phyloP scores from a whole-genome alignment of 2,113 vertebrate genomes.

The Nothobranchius furzeri region DNA sequence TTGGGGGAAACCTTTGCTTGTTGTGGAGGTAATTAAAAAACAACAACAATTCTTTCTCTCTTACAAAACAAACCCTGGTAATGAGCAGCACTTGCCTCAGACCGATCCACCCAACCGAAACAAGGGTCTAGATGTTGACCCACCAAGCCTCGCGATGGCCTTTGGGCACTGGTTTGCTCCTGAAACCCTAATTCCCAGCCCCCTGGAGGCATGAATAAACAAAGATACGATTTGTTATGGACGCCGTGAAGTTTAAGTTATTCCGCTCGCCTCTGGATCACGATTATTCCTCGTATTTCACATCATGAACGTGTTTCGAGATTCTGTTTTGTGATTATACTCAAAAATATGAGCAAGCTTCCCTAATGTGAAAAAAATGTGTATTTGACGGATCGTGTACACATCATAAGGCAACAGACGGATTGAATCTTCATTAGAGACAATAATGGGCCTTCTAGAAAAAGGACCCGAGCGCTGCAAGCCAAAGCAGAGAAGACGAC shows the following conservation, averaged over 20 bases:
- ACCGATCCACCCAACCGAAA: slow-evolving; percentile 18
- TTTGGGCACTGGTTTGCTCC: slow-evolving; percentile 9
- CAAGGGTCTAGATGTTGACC: slow-evolving; percentile 30
- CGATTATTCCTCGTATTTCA: slow-evolving; percentile 25
- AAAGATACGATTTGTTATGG: slow-evolving; percentile 22
- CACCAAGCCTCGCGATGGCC: slow-evolving; percentile 23
- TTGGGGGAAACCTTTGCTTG: slow-evolving; percentile 51
- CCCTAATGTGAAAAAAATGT: too few relatives aligned
- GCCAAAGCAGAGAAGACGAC: slow-evolving; percentile 14
- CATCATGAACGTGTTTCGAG: slow-evolving; percentile 36
- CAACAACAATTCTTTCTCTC: slow-evolving; percentile 40
- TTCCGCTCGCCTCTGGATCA: slow-evolving; percentile 12
- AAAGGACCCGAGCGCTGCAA: slow-evolving; percentile 9
- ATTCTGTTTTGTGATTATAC: not conserved
- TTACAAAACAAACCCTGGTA: slow-evolving; percentile 48
- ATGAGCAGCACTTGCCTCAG: slow-evolving; percentile 43
- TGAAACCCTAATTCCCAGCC: not conserved
- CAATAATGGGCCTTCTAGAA: too few relatives aligned
- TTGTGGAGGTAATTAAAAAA: slow-evolving; percentile 70
- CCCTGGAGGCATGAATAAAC: slow-evolving; percentile 8
- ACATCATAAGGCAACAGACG: too few relatives aligned
- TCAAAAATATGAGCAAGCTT: too few relatives aligned
- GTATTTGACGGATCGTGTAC: too few relatives aligned
- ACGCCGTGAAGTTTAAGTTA: slow-evolving; percentile 14
- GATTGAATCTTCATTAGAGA: too few relatives aligned